phyloP scores from a whole-genome alignment of 2,113 vertebrate species.

The Monopterus albus region DNA sequence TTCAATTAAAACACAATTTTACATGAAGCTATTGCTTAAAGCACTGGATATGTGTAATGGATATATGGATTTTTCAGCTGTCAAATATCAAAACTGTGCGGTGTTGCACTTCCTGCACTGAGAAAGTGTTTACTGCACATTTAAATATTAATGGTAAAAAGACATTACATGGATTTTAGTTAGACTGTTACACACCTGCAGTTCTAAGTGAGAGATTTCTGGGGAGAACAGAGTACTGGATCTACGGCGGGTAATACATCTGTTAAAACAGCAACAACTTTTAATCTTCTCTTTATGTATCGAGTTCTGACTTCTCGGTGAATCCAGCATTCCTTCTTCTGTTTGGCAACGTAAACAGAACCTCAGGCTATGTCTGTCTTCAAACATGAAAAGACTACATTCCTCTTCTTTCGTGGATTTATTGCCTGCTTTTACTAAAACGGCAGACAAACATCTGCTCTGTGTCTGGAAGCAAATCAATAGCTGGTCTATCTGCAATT shows the following conservation, averaged over 20 bases:
- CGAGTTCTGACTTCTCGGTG: too few relatives aligned
- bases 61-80: not conserved
- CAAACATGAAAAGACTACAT: slow-evolving; percentile 1
- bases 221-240: not conserved
- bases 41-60: not conserved
- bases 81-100: not conserved
- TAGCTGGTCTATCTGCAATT: slow-evolving; percentile 45
- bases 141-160: not conserved
- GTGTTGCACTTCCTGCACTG: not conserved
- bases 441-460: slow-evolving; percentile 46
- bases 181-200: not conserved
- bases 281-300: too few relatives aligned
- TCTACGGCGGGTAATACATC: not conserved
- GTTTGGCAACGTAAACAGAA: not conserved
- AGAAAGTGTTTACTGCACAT: not conserved
- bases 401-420: slow-evolving; percentile 22
- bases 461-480: slow-evolving; percentile 44
- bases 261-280: not conserved
- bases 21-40: slow-evolving; percentile 13
- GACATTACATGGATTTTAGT: not conserved
- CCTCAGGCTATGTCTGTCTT: not conserved
- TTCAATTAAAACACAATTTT: slow-evolving; percentile 21
- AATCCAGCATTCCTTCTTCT: not conserved
- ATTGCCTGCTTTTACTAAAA: slow-evolving; percentile 23
- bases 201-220: not conserved